Evolutionary conservation across 2,888 invertebrate species (phyloP), one percentile per base, ranked within the genome.

Genomic region (Aphidius colemani): DNA sequence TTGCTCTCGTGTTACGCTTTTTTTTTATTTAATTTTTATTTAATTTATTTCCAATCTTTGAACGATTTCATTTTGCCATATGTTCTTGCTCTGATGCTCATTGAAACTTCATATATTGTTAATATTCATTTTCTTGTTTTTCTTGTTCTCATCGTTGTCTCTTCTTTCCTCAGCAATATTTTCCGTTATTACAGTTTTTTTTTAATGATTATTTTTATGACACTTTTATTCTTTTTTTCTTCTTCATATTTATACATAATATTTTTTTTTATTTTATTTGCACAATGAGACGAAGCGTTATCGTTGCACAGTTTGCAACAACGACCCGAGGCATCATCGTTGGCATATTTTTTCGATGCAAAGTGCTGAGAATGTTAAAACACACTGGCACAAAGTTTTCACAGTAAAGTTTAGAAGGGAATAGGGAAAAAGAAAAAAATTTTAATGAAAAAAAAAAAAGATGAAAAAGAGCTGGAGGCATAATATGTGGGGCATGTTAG

Each of bases 361-460:
- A 70, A 66, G 66, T 69, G 74, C 72, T 70, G 74, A 72, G 68
- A 69, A 66, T 69, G 73, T 67, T 74, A 70, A 74, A 74, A 74
- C 30, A 74, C 66, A 63, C n/a, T 53, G 53, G 11, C 41, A 53
- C 41, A 30, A 30, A 30, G 30, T 30, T 30, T 30, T 30, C 5
- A 30, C 30, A 30, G 30, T 30, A 30, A 39, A 55, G 40, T 18
- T 43, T 63, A 55, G 53, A 11, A 13, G 50, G 18, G 8, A 40
- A 7, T 30, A 6, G n/a, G 41, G 41, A 11, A 50, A 49, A 18
- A 49, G 9, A 11, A 9, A 49, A 30, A 30, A 30, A 30, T 5
- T 30, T 30, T 30, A 30, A 30, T 30, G 30, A 30, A 30, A 30
- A 30, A 30, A 30, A 30, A 30, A 45, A 4, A 56, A 51, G 10